phyloP scores from a whole-genome alignment of 2,113 vertebrate species.

The Nymphicus hollandicus region DNA sequence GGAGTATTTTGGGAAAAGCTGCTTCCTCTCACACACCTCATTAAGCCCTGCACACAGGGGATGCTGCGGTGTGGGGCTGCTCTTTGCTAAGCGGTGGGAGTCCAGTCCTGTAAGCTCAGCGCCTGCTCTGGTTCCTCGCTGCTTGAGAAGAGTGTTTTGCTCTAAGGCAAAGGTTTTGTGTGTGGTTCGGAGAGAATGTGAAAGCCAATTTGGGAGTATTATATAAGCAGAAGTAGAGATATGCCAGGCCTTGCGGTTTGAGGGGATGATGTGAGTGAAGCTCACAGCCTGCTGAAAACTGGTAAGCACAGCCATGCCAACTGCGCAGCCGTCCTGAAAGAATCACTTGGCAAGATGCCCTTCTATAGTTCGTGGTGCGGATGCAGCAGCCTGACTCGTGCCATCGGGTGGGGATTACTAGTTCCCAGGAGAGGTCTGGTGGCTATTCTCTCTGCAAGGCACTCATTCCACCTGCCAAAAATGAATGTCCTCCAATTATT shows the following conservation, averaged over 20 bases:
- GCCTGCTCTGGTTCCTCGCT: neutral
- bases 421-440: neutral
- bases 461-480: neutral
- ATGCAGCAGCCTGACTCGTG: neutral
- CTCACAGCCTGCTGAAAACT: neutral
- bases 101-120: neutral
- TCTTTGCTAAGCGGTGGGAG: rapidly evolving
- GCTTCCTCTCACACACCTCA: neutral
- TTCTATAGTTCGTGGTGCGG: neutral
- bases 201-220: constrained; percentile 27
- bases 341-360: neutral
- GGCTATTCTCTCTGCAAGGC: neutral
- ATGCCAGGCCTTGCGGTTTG: constrained; percentile 30
- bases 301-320: neutral
- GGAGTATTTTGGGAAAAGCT: constrained; percentile 1
- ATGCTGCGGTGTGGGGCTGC: neutral
- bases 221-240: constrained; percentile 28
- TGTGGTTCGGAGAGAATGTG: neutral
- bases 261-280: neutral
- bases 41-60: neutral
- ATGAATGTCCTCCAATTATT: neutral
- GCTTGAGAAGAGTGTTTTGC: neutral
- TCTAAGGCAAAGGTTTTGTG: constrained; percentile 23
- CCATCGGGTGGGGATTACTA: neutral
- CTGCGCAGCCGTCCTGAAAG: neutral